phyloP scores from a whole-genome alignment of 2,113 vertebrate species.

The Hepsetus odoe region DNA sequence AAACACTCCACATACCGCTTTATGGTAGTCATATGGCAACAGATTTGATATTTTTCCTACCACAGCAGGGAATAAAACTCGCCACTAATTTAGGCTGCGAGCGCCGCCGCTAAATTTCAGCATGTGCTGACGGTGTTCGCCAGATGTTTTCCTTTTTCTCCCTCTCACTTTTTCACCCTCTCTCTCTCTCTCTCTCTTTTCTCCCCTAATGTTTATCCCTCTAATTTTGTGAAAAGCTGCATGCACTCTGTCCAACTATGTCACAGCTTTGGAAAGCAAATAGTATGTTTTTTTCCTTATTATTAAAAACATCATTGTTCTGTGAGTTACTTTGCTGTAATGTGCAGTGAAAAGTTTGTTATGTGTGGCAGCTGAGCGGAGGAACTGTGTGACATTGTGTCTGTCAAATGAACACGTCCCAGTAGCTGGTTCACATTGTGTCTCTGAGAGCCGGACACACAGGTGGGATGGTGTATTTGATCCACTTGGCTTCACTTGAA shows the following conservation, averaged over 20 bases:
- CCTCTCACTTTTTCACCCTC: slow-evolving; percentile 42
- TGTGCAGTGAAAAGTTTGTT: slow-evolving; percentile 17
- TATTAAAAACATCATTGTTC: slow-evolving; percentile 45
- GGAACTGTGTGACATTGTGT: neutral
- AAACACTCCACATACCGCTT: slow-evolving; percentile 79
- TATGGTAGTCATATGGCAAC: slow-evolving; percentile 83
- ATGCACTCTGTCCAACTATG: slow-evolving; percentile 60
- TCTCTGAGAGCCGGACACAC: slow-evolving; percentile 3
- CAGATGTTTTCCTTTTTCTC: slow-evolving; percentile 77
- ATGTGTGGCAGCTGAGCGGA: neutral
- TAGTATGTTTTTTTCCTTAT: slow-evolving; percentile 25
- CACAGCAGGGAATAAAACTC: slow-evolving; percentile 83
- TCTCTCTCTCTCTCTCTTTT: slow-evolving; percentile 12
- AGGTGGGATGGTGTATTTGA: neutral
- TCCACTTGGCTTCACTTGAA: neutral
- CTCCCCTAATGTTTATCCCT: slow-evolving; percentile 9
- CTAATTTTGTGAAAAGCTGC: slow-evolving; percentile 38
- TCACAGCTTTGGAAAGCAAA: slow-evolving; percentile 33
- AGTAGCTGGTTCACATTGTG: slow-evolving; percentile 13
- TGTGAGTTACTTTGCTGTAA: slow-evolving; percentile 2
- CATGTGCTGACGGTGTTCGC: slow-evolving; percentile 74
- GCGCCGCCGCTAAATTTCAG: slow-evolving; percentile 79
- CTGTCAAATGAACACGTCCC: slow-evolving; percentile 13
- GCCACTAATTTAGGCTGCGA: slow-evolving; percentile 84
- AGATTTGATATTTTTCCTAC: slow-evolving; percentile 84